phyloP scores from a whole-genome alignment of 2,797 vertebrate species.

The Enteromius argenteus region DNA sequence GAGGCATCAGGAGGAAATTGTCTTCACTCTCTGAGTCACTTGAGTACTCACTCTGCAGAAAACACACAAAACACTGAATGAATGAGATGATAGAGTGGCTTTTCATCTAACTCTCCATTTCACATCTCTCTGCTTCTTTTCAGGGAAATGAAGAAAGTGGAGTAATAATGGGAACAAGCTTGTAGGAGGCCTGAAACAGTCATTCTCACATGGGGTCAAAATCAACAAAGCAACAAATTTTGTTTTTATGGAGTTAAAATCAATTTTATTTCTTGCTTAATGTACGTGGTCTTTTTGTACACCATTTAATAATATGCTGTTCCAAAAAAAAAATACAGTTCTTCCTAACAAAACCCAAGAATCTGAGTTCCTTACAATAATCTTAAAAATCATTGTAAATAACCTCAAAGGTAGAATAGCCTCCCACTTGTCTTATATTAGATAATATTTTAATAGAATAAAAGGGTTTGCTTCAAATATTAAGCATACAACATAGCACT shows the following conservation, averaged over 20 bases:
- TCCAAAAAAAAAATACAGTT: neutral
- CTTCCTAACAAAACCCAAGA: neutral
- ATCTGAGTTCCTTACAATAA: neutral
- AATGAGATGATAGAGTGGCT: neutral
- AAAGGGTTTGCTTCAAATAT: neutral
- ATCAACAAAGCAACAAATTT: neutral
- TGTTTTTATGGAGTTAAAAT: neutral
- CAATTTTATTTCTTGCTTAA: neutral
- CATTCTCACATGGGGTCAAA: neutral
- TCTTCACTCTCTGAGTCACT: slow-evolving; percentile 94
- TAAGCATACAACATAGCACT: neutral
- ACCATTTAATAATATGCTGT: neutral
- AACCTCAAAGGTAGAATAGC: neutral
- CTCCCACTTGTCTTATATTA: neutral
- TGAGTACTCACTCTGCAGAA: slow-evolving; percentile 88
- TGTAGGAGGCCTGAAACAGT: neutral
- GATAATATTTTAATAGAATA: neutral
- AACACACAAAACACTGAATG: slow-evolving; percentile 19
- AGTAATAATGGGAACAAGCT: neutral
- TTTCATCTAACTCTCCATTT: neutral
- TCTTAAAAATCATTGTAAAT: neutral
- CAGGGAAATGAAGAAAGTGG: neutral
- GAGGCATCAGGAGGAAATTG: slow-evolving; percentile 92
- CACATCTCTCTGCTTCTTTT: neutral
- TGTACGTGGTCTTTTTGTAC: neutral